Base-by-base conservation (phyloP, 2,113 vertebrate genomes). In the Limnothrissa miodon region DNA sequence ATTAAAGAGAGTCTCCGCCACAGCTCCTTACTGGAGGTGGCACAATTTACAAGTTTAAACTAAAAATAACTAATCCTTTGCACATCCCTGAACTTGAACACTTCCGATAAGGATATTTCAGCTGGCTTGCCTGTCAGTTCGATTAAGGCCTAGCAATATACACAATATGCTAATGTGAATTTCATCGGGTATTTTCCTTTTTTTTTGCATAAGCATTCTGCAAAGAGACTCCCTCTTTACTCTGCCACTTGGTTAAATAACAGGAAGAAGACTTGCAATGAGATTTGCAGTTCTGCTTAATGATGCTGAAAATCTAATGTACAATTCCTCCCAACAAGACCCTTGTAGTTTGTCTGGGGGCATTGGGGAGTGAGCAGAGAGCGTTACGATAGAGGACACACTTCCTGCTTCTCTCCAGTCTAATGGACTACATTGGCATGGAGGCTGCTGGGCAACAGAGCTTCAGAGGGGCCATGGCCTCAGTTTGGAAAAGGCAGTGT, bases 251-350 rank as follows among this genome's bases (percentile, higher is more conserved):
- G 66, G 66, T 36, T 74, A 36, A 74, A 74, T 33, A 74, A 36
- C n/a, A 74, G 29, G 66, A 74, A 4, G 29, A 74, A 33, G 66
- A 74, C 33, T 8, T 36, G 66, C 66, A 74, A 74, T 74, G 66
- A 5, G 29, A 74, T 11, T 74, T 17, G 10, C 66, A 36, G 33
- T 74, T 33, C 10, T 74, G 66, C 66, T 74, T 74, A 74, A 74
- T 36, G 66, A 74, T 74, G 66, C 66, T 36, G 66, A 74, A 74
- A 74, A 74, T 74, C 66, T 74, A 74, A 74, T 74, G 66, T 74
- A 74, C 29, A 33, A 74, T 74, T 74, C 11, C 29, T 33, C 29
- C 66, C 66, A 74, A 74, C 66, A 36, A 74, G 66, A 33, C 66
- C 56, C 66, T 36, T 74, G 66, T 36, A 74, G 66, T 17, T 36